Evolutionary conservation across 2,113 vertebrate genomes (phyloP), one percentile per base, ranked within the genome.

Genomic region (Astatotilapia flaviijosephi): DNA sequence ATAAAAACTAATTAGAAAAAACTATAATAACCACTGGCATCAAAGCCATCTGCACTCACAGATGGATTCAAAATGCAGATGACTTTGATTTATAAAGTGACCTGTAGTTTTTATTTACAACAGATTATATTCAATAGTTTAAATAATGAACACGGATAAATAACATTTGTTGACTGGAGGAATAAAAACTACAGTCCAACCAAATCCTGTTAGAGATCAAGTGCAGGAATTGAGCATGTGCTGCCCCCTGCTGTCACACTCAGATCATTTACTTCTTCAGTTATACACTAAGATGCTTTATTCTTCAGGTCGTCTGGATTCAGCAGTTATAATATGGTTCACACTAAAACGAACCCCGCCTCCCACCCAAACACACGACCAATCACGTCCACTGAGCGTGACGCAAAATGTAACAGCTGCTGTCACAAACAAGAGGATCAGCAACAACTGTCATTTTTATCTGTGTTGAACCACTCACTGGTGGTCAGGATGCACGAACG

Each of bases 201-300:
- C 2, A 5, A 7, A 9, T 31, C 23, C 58, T 26, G 9, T 33
- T 51, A 9, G 28, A 26, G 31, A 51, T 47, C 1, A 51, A n/a
- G 21, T 21, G 33, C 4, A 45, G 19, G 7, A 70, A 17, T 21
- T 19, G 4, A 40, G 13, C 23, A 31, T 60, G 14, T 93, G 83
- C 85, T 82, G 90, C 93, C 95, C 92, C 85, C 95, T 95, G 87
- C 80, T 92, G 95, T 85, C 79, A 81, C 11, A 82, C 81, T 21
- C 51, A 10, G 31, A 37, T 49, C 42, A 21, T 79, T 49, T 79
- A n/a, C 19, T 54, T 33, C 26, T 53, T 79, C 75, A 35, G 23
- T 49, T 49, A 28, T 17, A 47, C 3, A 9, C n/a, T 23, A 42
- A 6, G 26, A 31, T 19, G 2, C 60, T 65, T 65, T 23, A 40